phyloP scores from a whole-genome alignment of 2,113 vertebrate genomes.

The Abramis brama region DNA sequence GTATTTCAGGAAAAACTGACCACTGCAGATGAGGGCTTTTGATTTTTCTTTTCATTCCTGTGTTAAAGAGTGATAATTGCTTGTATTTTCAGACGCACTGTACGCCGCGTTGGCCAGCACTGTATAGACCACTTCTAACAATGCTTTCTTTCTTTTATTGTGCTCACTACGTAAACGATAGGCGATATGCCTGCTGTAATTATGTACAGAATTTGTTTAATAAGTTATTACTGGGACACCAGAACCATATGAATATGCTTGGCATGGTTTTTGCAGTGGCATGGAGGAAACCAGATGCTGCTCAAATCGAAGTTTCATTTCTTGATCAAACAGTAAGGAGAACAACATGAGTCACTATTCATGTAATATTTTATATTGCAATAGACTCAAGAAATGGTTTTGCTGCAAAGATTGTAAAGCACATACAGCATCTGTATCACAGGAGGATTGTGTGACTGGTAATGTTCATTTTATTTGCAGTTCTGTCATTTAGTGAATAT shows the following conservation, averaged over 20 bases:
- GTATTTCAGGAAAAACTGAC: constrained; percentile 43
- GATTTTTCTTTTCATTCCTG: constrained; percentile 25
- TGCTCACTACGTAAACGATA: constrained; percentile 62
- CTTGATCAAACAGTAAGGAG: constrained; percentile 36
- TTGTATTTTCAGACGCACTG: constrained; percentile 46
- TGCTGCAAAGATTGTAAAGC: constrained; percentile 46
- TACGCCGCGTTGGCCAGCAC: constrained; percentile 46
- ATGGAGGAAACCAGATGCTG: neutral
- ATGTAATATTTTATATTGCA: constrained; percentile 30
- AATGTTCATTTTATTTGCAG: constrained; percentile 43
- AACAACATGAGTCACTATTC: constrained; percentile 4
- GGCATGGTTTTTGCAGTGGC: constrained; percentile 34
- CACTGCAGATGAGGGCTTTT: constrained; percentile 30
- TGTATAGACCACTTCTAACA: constrained; percentile 55
- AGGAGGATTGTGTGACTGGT: constrained; percentile 34
- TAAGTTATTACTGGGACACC: constrained; percentile 78
- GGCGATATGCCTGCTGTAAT: constrained; percentile 76
- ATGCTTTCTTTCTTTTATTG: constrained; percentile 56
- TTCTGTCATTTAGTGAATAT: constrained; percentile 51
- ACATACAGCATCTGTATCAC: constrained; percentile 33
- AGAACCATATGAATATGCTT: constrained; percentile 51
- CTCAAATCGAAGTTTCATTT: constrained; percentile 13
- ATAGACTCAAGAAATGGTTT: constrained; percentile 33
- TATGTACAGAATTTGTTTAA: constrained; percentile 84
- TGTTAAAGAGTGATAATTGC: constrained; percentile 22